Percentiles rank a stretch among this genome's conserved stretches.
Conservation (phyloP, 2,113 vertebrate genomes). For the Chaetodon auriga region DNA sequence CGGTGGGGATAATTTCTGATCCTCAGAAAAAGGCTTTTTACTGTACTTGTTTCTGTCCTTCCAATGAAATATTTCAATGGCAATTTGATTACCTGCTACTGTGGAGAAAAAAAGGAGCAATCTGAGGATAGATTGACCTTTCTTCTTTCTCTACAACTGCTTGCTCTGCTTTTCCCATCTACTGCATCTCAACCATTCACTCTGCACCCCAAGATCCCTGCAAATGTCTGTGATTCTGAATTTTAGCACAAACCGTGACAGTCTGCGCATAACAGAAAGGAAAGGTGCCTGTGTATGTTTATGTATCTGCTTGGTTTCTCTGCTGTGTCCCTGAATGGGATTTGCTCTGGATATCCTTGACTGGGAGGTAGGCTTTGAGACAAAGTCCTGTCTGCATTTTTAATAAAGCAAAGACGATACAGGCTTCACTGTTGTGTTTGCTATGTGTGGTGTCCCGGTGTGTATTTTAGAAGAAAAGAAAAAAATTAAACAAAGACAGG, state of each 20-base stretch:
- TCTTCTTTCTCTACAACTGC: constrained; percentile 14
- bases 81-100: constrained; percentile 56
- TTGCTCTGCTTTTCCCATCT: constrained; percentile 8
- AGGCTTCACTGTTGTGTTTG: constrained; percentile 8
- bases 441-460: not conserved
- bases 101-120: constrained; percentile 49
- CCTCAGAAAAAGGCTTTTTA: constrained; percentile 32
- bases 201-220: constrained; percentile 2
- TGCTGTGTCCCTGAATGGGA: constrained; percentile 36
- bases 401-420: constrained; percentile 47
- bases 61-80: constrained; percentile 41
- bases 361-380: constrained; percentile 39
- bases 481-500: constrained; percentile 9
- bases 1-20: constrained; percentile 18
- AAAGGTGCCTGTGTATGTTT: not conserved
- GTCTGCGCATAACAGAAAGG: not conserved
- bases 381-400: constrained; percentile 62
- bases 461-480: constrained; percentile 9
- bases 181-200: constrained; percentile 8
- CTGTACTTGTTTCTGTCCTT: constrained; percentile 32
- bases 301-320: not conserved
- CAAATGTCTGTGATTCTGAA: constrained; percentile 10
- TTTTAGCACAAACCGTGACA: constrained; percentile 3
- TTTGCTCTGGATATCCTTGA: constrained; percentile 55
- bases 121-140: constrained; percentile 60